Conservation (phyloP, 2,797 vertebrate genomes). For the Tauraco hartlaubi region DNA sequence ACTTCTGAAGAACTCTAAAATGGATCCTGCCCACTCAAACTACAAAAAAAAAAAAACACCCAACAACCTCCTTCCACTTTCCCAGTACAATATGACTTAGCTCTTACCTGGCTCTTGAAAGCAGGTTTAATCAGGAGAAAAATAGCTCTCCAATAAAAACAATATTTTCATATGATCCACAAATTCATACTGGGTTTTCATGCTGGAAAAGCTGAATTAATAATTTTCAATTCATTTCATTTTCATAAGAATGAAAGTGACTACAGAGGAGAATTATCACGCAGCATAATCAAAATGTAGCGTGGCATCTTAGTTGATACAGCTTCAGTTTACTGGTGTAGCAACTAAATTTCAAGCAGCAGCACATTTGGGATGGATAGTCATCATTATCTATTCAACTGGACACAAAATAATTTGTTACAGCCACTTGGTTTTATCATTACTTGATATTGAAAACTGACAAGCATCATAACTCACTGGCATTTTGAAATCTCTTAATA, state of each 20-base stretch:
- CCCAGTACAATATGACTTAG: not conserved
- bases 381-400: conserved; percentile 16
- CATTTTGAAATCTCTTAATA: conserved; percentile 26
- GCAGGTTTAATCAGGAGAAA: not conserved
- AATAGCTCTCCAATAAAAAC: not conserved
- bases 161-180: not conserved
- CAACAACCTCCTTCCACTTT: not conserved
- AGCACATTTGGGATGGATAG: not conserved
- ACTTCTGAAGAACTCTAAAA: not conserved
- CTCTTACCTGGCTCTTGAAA: not conserved
- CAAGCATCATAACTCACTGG: conserved; percentile 37
- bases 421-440: conserved; percentile 57
- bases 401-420: conserved; percentile 60
- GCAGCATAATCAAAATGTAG: not conserved
- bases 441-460: conserved; percentile 40
- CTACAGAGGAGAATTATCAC: not conserved
- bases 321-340: not conserved
- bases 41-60: not conserved
- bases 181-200: not conserved
- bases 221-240: not conserved
- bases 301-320: not conserved
- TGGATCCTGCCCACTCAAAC: not conserved
- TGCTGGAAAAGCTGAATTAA: not conserved
- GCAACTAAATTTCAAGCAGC: not conserved
- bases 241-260: not conserved